These are phyloP conservation scores for Thunnus thynnus DNA, from an alignment of 2,113 vertebrate species.

Conservation along the genomic window DNA sequence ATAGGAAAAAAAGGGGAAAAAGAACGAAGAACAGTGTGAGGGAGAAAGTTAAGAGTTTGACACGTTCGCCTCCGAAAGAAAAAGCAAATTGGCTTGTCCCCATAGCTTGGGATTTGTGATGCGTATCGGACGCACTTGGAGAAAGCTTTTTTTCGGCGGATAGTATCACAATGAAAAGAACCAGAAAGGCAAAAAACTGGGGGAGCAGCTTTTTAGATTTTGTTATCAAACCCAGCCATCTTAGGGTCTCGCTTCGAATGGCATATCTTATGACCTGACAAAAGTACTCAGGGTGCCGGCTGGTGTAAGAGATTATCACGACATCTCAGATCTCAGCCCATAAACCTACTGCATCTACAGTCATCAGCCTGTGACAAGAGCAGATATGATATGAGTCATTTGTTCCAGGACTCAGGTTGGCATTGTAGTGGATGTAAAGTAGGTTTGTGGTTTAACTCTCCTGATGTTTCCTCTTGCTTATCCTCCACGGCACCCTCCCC, in stretches of 20 bases:
- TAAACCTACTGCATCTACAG: constrained; percentile 35
- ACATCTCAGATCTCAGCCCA: constrained; percentile 61
- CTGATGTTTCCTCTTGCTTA: constrained; percentile 14
- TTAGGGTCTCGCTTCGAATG: constrained; percentile 67
- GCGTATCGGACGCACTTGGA: constrained; percentile 69
- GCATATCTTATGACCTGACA: constrained; percentile 75
- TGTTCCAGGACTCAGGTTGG: constrained; percentile 47
- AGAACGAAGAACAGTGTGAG: constrained; percentile 48
- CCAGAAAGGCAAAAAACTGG: constrained; percentile 62
- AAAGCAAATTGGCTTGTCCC: constrained; percentile 76
- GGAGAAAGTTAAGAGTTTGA: constrained; percentile 63
- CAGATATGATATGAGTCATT: constrained; percentile 64
- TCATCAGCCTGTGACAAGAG: constrained; percentile 56
- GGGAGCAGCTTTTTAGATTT: constrained; percentile 66
- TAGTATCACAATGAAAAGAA: constrained; percentile 64
- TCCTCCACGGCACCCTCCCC: not conserved
- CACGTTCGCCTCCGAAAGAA: constrained; percentile 31
- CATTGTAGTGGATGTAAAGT: constrained; percentile 38
- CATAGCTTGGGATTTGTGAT: constrained; percentile 48
- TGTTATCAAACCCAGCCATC: constrained; percentile 70
- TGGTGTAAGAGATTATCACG: constrained; percentile 60
- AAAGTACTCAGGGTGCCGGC: constrained; percentile 40
- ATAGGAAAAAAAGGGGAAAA: constrained; percentile 9
- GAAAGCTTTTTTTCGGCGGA: constrained; percentile 46
- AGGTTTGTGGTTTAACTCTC: constrained; percentile 39